Conservation (phyloP, 2,888 invertebrate genomes). For the Eupelmus urozonus region DNA sequence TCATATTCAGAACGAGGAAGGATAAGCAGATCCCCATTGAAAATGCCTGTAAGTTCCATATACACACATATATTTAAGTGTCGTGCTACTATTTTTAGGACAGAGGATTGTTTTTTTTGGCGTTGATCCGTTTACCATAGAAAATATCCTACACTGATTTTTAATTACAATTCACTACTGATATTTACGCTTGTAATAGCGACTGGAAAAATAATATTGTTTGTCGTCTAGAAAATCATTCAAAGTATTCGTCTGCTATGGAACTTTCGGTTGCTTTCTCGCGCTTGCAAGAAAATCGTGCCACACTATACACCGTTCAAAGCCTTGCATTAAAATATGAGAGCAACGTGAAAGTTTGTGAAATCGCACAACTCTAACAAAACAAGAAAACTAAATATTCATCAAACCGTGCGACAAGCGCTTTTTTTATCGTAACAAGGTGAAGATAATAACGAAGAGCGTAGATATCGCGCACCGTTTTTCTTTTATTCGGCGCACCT, state of each 20-base stretch:
- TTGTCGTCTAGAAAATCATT: conserved; percentile 4
- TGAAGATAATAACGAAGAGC: conserved; percentile 3
- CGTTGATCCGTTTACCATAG: conserved; percentile 32
- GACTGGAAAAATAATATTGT: conserved; percentile 47
- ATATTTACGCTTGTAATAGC: background rate
- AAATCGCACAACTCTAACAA: background rate
- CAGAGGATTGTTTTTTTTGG: conserved; percentile 21
- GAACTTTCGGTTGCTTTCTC: conserved; percentile 3
- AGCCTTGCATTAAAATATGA: background rate
- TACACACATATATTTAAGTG: conserved; percentile 40
- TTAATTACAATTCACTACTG: conserved; percentile 18
- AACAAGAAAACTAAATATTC: background rate
- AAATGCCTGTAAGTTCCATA: conserved; percentile 19
- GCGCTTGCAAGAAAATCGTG: background rate
- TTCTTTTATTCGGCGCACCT: background rate
- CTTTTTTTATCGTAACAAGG: background rate
- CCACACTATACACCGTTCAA: background rate
- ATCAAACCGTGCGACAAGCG: background rate
- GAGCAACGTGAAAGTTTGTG: background rate
- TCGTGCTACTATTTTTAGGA: background rate
- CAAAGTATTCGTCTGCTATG: background rate
- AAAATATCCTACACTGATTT: conserved; percentile 54
- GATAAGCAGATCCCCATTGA: background rate
- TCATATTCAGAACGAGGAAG: background rate
- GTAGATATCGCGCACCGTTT: background rate